Evolutionary conservation across 2,113 vertebrate species (phyloP), one percentile per base, ranked within the genome.

Genomic region (Calidris pygmaea): DNA sequence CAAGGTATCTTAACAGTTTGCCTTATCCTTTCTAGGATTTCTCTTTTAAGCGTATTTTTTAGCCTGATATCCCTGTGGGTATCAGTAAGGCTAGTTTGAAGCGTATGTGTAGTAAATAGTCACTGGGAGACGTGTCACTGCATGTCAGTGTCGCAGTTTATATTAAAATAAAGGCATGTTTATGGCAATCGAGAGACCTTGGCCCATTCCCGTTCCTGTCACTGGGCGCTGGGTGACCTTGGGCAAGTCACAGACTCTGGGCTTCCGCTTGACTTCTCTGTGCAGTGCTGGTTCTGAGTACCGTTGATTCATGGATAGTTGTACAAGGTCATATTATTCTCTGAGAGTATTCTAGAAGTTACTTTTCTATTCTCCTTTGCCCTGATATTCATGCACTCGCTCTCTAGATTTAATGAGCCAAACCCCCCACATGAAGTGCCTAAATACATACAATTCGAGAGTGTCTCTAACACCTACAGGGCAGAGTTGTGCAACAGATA

Each of bases 101-200:
- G 23, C 5, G 1, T 6, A 1, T 0, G 6, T 16, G 6, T 32
- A 17, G 5, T 50, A n/a, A 68, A 13, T 41, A 37, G 24, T 81
- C 1, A 0, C 60, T 53, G 66, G 43, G 27, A 41, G 56, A 39
- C 0, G 0, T 56, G 45, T 90, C 65, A 29, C 2, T 50, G 60
- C 35, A 13, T 35, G 50, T 60, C 70, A 29, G 50, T 67, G 62
- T 82, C 0, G 0, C 30, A 48, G 56, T 22, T 39, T 81, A 26
- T 12, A 12, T 43, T 71, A 13, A 45, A 73, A 84, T 35, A 22
- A 56, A 48, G 56, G 20, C 27, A n/a, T 37, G 39, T 78, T 73
- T 67, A 5, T 66, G 79, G 80, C 63, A 80, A 63, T 41, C 0
- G 4, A 58, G 87, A 75, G 92, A 59, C 90, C 77, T 93, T 89